These are phyloP conservation scores for Chamaetylas fuelleborni DNA, from an alignment of 2,113 vertebrate genomes.

Conservation along the genomic window DNA sequence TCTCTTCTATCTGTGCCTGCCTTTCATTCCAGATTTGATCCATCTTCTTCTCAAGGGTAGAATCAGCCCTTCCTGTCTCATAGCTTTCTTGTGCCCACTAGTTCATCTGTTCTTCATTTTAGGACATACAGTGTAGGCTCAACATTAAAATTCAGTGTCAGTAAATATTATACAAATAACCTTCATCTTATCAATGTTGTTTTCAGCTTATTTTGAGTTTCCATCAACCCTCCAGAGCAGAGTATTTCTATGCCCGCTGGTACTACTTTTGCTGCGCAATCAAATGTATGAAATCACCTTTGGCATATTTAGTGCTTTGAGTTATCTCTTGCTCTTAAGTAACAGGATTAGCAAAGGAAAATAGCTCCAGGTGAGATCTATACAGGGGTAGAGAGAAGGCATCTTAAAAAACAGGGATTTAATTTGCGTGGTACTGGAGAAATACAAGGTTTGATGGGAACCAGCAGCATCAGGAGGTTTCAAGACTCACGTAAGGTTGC, in stretches of 20 bases:
- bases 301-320: not conserved
- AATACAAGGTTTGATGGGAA: not conserved
- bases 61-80: not conserved
- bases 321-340: not conserved
- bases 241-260: not conserved
- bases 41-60: not conserved
- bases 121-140: not conserved
- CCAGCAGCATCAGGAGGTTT: not conserved
- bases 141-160: not conserved
- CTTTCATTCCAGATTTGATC: not conserved
- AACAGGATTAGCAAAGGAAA: conserved; percentile 10
- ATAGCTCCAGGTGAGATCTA: not conserved
- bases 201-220: not conserved
- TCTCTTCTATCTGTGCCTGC: not conserved
- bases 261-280: not conserved
- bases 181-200: not conserved
- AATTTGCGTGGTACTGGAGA: not conserved
- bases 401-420: not conserved
- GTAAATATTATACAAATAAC: not conserved
- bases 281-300: not conserved
- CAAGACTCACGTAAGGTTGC: not conserved
- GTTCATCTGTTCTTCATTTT: not conserved
- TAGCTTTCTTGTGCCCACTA: not conserved
- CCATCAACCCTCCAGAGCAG: not conserved
- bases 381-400: not conserved